Base-by-base conservation (phyloP, 2,888 invertebrate genomes). In the Campoplex nolae region DNA sequence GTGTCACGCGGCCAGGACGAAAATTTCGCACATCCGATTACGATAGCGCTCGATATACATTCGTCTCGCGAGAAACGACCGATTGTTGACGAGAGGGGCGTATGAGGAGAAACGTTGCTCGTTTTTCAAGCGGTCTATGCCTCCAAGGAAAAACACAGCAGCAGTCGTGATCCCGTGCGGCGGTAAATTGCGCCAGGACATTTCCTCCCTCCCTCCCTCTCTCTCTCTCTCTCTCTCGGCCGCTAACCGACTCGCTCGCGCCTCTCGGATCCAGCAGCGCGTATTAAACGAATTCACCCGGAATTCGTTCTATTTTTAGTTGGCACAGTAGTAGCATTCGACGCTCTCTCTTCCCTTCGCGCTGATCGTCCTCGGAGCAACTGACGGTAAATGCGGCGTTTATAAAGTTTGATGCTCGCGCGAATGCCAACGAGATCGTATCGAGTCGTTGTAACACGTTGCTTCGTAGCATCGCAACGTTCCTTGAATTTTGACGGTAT, bases 251-350 rank as follows among this genome's bases (percentile, higher is more conserved):
- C 48, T 70, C 70, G 45, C 45, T 70, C 70, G 70, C 70, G 23
- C 42, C 70, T 42, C 38, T 23, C 68, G 68, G 28, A 23, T 28
- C 62, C 62, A 62, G 16, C 23, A 42, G 48, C 70, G 58, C 28
- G 32, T 11, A 32, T 62, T 62, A 62, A 62, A 62, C 62, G 62
- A 62, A 62, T 62, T 62, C 62, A 62, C 62, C 62, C 62, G 62
- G 62, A 62, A 62, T 62, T 62, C 62, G 13, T 62, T 62, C 62
- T 62, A 62, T 62, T 62, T 62, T 62, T 62, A 62, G 62, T 62
- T 62, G 32, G 16, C 62, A 62, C 62, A 32, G 62, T 62, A 32
- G 62, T 32, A 16, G 32, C 62, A 32, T 62, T 62, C 62, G 62
- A 16, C 32, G 62, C 62, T 62, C 62, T 32, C 62, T 62, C 32